Base-by-base conservation (phyloP, 1,140 invertebrate genomes). In the Papilio aristodemus region DNA sequence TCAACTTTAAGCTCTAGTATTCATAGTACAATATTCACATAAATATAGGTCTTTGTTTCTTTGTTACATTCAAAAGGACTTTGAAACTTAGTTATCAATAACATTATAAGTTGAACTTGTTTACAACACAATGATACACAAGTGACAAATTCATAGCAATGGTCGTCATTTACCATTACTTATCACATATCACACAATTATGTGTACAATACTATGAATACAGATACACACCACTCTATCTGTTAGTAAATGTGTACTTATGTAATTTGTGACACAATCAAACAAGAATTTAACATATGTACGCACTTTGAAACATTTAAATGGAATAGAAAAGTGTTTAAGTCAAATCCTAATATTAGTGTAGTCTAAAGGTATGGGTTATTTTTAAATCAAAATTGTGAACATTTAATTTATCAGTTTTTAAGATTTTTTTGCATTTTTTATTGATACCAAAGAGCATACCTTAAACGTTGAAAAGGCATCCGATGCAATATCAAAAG, bases 381-480 rank as follows among this genome's bases (percentile, higher is more conserved):
- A n/a, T n/a, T n/a, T n/a, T n/a, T n/a, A n/a, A n/a, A n/a, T n/a
- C n/a, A n/a, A 32, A 32, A 32, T 6, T 32, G 27, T 32, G 27
- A 32, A 32, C 6, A 32, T 32, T 32, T 3, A 32, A 3, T 32
- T 32, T 32, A 32, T 2, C 6, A 6, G n/a, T n/a, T n/a, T 59
- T 5, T 27, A 3, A 32, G 54, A 58, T 58, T 58, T 1, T 22
- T 22, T 13, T 22, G 9, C 3, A 50, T 11, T 50, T 10, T 22
- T 22, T n/a, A 8, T 19, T n/a, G 5, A 46, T 17, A 46, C 19
- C 11, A 19, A 39, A 39, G 19, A 17, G 17, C 17, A 19, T 46
- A 98, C 98, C 95, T 99, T 99, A 94, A 99, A 99, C 71, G 99
- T 99, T 86, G 98, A 98, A 94, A 99, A 99, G 91, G 99, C 99